Conservation (phyloP, 1,140 invertebrate genomes). For the Brachionus manjavacas region DNA sequence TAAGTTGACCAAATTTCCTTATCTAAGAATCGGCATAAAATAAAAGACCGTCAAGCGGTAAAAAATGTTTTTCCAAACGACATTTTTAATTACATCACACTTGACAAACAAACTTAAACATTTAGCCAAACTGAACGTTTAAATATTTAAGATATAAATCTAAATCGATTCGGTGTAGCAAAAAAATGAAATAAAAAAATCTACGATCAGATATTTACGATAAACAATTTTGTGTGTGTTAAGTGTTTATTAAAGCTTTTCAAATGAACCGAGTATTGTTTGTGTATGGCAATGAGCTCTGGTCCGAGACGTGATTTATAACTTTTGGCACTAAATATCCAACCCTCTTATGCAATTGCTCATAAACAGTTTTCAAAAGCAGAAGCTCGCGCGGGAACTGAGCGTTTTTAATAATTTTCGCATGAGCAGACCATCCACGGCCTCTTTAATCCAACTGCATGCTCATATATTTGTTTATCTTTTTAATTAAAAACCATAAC, state of each 20-base stretch:
- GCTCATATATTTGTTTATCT: constrained; percentile 35
- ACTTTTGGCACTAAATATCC: not conserved
- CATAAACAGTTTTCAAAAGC: not conserved
- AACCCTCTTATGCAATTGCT: not conserved
- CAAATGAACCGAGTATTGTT: not conserved
- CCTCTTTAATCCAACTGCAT: not conserved
- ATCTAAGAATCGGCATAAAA: not conserved
- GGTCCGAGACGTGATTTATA: not conserved
- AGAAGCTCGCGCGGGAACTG: not conserved
- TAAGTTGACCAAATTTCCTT: constrained; percentile 9
- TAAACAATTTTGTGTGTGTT: not conserved
- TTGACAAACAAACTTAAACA: not conserved
- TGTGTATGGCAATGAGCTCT: not conserved
- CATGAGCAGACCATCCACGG: not conserved
- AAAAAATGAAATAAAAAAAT: not conserved
- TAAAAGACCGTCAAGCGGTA: not conserved
- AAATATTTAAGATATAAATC: constrained; percentile 12
- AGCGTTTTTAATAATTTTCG: not conserved
- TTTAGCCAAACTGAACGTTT: not conserved
- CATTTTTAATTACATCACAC: constrained; percentile 35
- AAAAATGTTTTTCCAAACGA: not conserved
- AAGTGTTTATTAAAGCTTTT: not conserved
- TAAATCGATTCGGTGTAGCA: not conserved
- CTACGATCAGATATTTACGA: not conserved
- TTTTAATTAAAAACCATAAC: constrained; percentile 27